Base-by-base conservation (phyloP, 2,113 vertebrate genomes). In the Herpailurus yagouaroundi region DNA sequence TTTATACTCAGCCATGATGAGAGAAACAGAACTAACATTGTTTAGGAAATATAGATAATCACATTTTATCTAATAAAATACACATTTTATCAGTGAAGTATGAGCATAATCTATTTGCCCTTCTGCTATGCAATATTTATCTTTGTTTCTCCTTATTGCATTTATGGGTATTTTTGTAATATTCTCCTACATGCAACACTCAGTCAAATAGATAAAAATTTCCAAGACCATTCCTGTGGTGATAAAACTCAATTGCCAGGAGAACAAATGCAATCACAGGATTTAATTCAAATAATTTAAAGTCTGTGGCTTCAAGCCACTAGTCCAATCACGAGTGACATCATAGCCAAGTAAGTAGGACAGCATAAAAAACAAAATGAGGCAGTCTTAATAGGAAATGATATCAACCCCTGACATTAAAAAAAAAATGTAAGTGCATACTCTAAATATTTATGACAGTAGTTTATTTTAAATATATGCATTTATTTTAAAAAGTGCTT, bases 251-350 rank as follows among this genome's bases (percentile, higher is more conserved):
- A 80, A 76, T 38, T 81, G 38, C 64, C 66, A 91, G 38, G 52
- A 68, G 55, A 83, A 64, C 82, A 68, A 95, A 33, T 85, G 3
- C 36, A 85, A 85, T 31, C 23, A 19, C 4, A 89, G 23, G 21
- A 80, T 64, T 88, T 80, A 92, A 76, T 84, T 89, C 77, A 69
- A 76, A 92, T 69, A 81, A 91, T 85, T 84, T 80, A 95, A 92
- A 89, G 74, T 89, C 63, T n/a, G 55, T 95, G 91, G 52, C 52
- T 88, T 91, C 8, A 25, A 95, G 94, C 63, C 76, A 91, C 21
- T 60, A 23, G 60, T 74, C 41, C 63, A 84, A 91, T 95, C 87
- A 96, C 48, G 7, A 57, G 2, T 89, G 52, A 88, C 45, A 91
- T 84, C 41, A 45, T 18, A 88, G 36, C 27, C 33, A 76, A 87